phyloP scores from a whole-genome alignment of 2,113 vertebrate genomes.

The Podarcis raffonei region DNA sequence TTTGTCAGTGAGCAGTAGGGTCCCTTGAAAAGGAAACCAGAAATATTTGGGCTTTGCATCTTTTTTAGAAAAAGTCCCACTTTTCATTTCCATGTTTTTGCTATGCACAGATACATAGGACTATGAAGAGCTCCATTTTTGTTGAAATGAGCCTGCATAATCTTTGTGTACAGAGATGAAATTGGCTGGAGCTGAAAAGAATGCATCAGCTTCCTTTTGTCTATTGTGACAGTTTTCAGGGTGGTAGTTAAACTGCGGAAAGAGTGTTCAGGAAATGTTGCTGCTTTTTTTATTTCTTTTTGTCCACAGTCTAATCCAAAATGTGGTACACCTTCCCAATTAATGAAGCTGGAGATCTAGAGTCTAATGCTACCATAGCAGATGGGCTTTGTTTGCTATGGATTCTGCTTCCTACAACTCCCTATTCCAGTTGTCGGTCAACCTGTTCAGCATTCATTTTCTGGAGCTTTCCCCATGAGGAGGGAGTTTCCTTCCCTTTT shows the following conservation, averaged over 20 bases:
- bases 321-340: constrained; percentile 47
- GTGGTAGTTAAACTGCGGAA: constrained; percentile 15
- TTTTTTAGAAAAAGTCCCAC: background rate
- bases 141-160: background rate
- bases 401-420: constrained; percentile 65
- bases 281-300: constrained; percentile 12
- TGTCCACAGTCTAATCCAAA: constrained; percentile 33
- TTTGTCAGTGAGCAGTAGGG: background rate
- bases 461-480: constrained; percentile 31
- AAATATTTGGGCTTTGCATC: background rate
- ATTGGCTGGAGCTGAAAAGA: constrained; percentile 16
- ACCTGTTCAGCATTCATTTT: constrained; percentile 54
- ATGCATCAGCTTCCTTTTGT: background rate
- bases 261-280: background rate
- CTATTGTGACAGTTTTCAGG: accelerated
- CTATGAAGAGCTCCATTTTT: background rate
- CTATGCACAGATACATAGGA: too few relatives aligned
- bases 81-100: background rate
- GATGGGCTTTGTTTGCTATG: constrained; percentile 55
- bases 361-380: constrained; percentile 51
- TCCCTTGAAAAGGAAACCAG: background rate
- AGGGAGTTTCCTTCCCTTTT: constrained; percentile 66
- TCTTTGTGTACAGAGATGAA: constrained; percentile 21
- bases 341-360: constrained; percentile 51
- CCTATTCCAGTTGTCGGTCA: constrained; percentile 68